Base-by-base conservation (phyloP, 2,113 vertebrate species). In the Dermatemys mawii region DNA sequence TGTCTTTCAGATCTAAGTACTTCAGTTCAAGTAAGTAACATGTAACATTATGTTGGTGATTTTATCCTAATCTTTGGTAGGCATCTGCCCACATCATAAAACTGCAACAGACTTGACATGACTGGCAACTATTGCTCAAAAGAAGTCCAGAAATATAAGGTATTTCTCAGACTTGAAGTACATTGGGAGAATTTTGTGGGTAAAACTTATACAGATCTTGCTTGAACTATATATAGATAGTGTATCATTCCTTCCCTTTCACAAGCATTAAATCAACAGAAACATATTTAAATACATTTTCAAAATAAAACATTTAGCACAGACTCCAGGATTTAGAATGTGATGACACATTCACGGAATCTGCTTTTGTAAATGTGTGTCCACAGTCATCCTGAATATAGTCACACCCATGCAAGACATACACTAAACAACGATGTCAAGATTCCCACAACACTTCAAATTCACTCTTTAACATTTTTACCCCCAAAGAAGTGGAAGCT, bases 101-200 rank as follows among this genome's bases (percentile, higher is more conserved):
- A 57, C 3, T 78, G 38, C 1, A 2, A 13, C 11, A 27, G 41
- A 76, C 41, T 44, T 76, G 41, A 26, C 2, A 16, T 17, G 50
- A 57, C 21, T 6, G 17, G 7, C 49, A 70, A 19, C 17, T 7
- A 16, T n/a, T 54, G 54, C 0, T 0, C 5, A 22, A 46, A 76
- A 44, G 24, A 46, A 76, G 22, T 46, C 73, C 38, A 76, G 26
- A 86, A 0, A 0, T 55, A 32, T 26, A 24, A 24, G 16, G n/a
- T 12, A 76, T 46, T 75, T 41, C 41, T 76, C 38, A 41, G 41
- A 44, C 11, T 6, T 76, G 41, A 75, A 75, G 24, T 26, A 41
- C 26, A 14, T 16, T 76, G 11, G 41, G 41, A 46, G 24, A 46
- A 24, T 46, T 76, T 8, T 76, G 41, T 46, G 73, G 6, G 41